Evolutionary conservation across 2,888 invertebrate genomes (phyloP).

Genomic region (Dromius quadrimaculatus): DNA sequence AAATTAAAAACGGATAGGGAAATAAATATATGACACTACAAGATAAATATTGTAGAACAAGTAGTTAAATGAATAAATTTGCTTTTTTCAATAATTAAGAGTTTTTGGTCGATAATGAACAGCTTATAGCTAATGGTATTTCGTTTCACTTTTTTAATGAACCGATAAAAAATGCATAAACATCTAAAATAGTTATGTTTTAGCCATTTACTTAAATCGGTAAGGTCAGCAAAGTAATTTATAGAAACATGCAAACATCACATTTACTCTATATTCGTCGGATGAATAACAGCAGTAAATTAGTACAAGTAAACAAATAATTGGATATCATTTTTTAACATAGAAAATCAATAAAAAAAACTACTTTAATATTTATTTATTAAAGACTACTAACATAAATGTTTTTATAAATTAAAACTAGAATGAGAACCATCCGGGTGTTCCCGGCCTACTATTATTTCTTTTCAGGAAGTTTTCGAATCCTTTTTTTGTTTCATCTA

Average conservation of each 20-base stretch:
- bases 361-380: neutral
- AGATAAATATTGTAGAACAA: too few relatives aligned
- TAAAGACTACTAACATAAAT: neutral
- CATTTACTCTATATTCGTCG: neutral
- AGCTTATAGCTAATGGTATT: too few relatives aligned
- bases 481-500: conserved; percentile 74
- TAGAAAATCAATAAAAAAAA: conserved; percentile 10
- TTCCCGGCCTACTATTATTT: conserved; percentile 77
- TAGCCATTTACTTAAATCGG: too few relatives aligned
- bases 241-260: conserved; percentile 20
- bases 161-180: too few relatives aligned
- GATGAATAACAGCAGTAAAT: neutral
- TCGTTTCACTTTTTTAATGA: too few relatives aligned
- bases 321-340: neutral
- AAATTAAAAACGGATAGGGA: too few relatives aligned
- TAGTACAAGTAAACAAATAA: conserved; percentile 1
- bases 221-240: neutral
- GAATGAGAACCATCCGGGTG: conserved; percentile 85
- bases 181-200: too few relatives aligned
- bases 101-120: too few relatives aligned
- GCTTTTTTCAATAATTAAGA: too few relatives aligned
- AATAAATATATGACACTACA: too few relatives aligned
- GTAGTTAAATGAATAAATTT: too few relatives aligned
- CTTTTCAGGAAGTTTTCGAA: conserved; percentile 73
- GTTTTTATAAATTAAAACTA: conserved; percentile 61